Percentiles rank a stretch among this genome's conserved stretches.
Evolutionary conservation across 2,888 invertebrate genomes (phyloP).

Genomic region (Punctoribates punctum): DNA sequence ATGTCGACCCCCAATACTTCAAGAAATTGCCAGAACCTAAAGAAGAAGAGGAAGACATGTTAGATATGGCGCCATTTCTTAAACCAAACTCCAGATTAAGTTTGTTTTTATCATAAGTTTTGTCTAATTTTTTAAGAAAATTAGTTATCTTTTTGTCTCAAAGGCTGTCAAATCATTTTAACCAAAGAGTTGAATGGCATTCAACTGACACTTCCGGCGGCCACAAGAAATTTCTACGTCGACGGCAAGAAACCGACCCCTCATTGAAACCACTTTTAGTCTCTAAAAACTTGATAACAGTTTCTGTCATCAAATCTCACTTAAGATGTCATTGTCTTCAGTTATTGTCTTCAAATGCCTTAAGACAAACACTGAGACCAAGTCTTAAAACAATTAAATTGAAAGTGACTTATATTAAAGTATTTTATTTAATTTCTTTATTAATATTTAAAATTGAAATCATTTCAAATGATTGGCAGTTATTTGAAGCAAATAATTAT

Average conservation of each 20-base stretch:
- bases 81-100: conserved; percentile 90
- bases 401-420: conserved; percentile 33
- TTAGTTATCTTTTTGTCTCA: conserved; percentile 50
- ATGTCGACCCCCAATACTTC: conserved; percentile 70
- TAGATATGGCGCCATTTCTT: conserved; percentile 94
- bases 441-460: no score
- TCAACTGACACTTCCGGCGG: conserved; percentile 73
- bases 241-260: conserved; percentile 95
- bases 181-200: conserved; percentile 84
- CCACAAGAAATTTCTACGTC: conserved; percentile 93
- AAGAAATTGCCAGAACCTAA: conserved; percentile 76
- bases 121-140: conserved; percentile 47
- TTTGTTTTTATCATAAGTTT: conserved; percentile 51
- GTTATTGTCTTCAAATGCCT: no score
- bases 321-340: no score
- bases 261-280: conserved; percentile 54
- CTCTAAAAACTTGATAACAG: no score
- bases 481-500: no score
- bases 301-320: no score
- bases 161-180: conserved; percentile 84
- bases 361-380: no score
- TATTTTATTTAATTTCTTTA: no score
- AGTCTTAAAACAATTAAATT: no score
- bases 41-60: conserved; percentile 80
- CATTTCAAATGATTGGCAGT: no score